phyloP scores from a whole-genome alignment of 1,140 invertebrate species.

The Polypedilum pembai region DNA sequence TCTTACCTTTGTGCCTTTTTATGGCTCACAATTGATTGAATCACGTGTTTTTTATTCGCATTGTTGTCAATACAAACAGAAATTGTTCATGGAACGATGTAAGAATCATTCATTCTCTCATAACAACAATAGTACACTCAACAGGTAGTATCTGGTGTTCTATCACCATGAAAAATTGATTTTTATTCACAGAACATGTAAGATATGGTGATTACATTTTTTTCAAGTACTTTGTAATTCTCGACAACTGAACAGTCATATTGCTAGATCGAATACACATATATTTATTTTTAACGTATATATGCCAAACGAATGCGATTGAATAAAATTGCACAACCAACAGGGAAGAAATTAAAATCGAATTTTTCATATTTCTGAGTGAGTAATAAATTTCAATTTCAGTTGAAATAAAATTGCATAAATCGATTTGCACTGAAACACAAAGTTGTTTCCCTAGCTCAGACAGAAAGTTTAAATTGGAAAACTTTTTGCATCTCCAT shows the following conservation, averaged over 20 bases:
- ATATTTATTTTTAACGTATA: no score
- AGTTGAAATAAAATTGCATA: no score
- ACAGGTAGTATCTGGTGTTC: neutral
- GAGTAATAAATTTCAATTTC: no score
- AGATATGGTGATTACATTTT: neutral
- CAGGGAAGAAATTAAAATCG: no score
- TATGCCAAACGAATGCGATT: no score
- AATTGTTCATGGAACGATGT: neutral
- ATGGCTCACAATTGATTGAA: neutral
- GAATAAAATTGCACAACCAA: no score
- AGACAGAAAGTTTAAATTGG: no score
- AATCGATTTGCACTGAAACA: no score
- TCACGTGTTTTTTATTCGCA: neutral
- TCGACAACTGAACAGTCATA: neutral
- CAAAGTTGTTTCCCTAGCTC: no score
- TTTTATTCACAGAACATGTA: neutral
- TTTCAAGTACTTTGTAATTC: neutral
- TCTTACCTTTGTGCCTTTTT: neutral
- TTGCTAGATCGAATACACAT: no score
- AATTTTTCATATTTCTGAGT: no score
- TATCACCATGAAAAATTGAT: slow-evolving; percentile 13
- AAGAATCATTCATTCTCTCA: neutral
- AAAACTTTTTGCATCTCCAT: no score
- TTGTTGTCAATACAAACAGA: neutral
- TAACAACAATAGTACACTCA: neutral